Evolutionary conservation across 2,888 invertebrate genomes (phyloP).

Genomic region (Ormyrus thymus): DNA sequence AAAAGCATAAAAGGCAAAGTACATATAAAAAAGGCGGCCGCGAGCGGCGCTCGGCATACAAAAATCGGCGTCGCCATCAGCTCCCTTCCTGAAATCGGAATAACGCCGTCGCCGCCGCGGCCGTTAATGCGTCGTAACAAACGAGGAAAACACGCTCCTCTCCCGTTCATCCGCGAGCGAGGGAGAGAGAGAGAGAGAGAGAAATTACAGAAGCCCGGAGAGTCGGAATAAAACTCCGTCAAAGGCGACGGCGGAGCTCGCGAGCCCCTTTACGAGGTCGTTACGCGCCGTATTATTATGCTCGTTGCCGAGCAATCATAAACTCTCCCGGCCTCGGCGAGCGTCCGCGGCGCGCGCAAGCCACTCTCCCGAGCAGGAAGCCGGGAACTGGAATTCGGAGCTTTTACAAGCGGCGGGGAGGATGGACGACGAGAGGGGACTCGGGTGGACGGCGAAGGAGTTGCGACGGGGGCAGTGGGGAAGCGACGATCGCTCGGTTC

Average conservation of each 20-base stretch:
- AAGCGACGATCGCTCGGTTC: no score
- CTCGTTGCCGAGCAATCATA: conserved; percentile 46
- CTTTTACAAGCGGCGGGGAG: no score
- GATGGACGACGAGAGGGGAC: no score
- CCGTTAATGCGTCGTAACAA: no score
- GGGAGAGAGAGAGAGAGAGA: conserved; percentile 7
- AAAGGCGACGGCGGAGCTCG: conserved; percentile 21
- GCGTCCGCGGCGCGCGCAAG: conserved; percentile 53
- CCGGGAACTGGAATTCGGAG: not conserved
- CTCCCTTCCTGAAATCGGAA: no score
- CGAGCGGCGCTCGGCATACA: no score
- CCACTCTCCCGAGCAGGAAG: conserved; percentile 39
- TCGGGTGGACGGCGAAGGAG: no score
- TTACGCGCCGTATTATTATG: conserved; percentile 43
- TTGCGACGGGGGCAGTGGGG: no score
- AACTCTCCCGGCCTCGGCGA: conserved; percentile 34
- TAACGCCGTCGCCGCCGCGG: no score
- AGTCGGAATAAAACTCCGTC: not conserved
- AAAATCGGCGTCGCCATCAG: no score
- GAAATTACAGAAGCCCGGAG: conserved; percentile 23
- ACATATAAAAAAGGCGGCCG: no score
- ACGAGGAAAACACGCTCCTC: not conserved
- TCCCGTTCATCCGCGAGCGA: not conserved
- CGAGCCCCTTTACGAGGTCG: conserved; percentile 35
- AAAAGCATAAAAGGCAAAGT: no score